Conservation (phyloP, 1,140 invertebrate species). For the Carposina sasakii region DNA sequence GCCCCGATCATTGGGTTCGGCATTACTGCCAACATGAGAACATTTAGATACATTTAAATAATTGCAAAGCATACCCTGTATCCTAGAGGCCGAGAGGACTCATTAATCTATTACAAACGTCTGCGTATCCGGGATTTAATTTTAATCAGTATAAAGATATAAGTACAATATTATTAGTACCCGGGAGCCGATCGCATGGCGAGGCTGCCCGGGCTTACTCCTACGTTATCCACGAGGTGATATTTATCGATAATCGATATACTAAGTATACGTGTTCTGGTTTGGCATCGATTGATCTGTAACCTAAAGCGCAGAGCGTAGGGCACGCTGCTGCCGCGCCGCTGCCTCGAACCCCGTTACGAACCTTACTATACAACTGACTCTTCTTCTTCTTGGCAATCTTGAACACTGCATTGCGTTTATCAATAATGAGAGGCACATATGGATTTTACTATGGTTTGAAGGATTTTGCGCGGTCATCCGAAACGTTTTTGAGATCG, state of each 20-base stretch:
- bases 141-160: constrained; percentile 69
- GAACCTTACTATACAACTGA: too few species aligned
- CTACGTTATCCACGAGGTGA: constrained; percentile 64
- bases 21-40: constrained; percentile 72
- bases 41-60: constrained; percentile 79
- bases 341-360: constrained; percentile 8
- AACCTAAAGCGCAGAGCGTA: constrained; percentile 39
- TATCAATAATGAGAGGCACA: too few species aligned
- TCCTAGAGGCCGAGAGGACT: constrained; percentile 75
- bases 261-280: constrained; percentile 65
- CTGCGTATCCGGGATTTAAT: constrained; percentile 59
- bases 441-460: too few species aligned
- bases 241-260: constrained; percentile 63
- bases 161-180: constrained; percentile 59
- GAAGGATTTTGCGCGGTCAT: too few species aligned
- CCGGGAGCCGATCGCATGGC: constrained; percentile 30
- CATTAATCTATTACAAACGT: constrained; percentile 63
- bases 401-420: too few species aligned
- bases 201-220: constrained; percentile 39
- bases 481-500: too few species aligned
- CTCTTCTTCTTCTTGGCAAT: too few species aligned
- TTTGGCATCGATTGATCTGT: constrained; percentile 67
- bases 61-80: constrained; percentile 83
- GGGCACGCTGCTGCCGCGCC: constrained; percentile 26
- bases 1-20: constrained; percentile 42